Conservation (phyloP, 37 sponge, comb jelly and placozoan species). For the Amphimedon queenslandica region DNA sequence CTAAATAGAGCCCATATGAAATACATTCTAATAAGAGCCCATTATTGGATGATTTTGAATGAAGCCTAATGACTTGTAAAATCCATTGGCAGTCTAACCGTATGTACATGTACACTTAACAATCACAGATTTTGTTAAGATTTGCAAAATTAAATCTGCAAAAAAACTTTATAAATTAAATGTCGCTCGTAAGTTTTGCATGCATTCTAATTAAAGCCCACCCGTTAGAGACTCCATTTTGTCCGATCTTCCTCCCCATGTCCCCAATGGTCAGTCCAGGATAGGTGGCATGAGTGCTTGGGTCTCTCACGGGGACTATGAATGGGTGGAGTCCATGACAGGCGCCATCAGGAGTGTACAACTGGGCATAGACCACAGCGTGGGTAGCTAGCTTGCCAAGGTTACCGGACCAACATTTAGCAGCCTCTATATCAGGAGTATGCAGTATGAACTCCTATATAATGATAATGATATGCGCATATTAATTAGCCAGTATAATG, state of each 20-base stretch:
- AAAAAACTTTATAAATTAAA: not conserved
- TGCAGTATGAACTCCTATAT: slow-evolving; percentile 86
- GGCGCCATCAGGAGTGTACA: slow-evolving; percentile 81
- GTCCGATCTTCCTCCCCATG: slow-evolving; percentile 91
- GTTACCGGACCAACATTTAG: slow-evolving; percentile 93
- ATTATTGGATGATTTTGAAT: too few species aligned
- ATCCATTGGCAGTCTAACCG: too few species aligned
- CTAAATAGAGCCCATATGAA: too few species aligned
- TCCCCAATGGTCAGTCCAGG: slow-evolving; percentile 94
- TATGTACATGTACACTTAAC: not conserved
- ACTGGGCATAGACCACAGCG: slow-evolving; percentile 86
- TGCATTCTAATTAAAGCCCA: slow-evolving; percentile 14
- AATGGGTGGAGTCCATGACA: slow-evolving; percentile 94
- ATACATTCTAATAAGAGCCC: too few species aligned
- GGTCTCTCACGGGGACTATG: slow-evolving; percentile 88
- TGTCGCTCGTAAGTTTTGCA: too few species aligned
- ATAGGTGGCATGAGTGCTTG: slow-evolving; percentile 34
- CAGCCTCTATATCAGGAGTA: slow-evolving; percentile 92
- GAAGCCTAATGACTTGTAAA: too few species aligned
- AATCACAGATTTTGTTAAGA: not conserved
- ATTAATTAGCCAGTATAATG: too few species aligned
- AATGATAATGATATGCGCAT: too few species aligned
- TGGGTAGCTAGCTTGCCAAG: slow-evolving; percentile 86
- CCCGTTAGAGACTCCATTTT: slow-evolving; percentile 89
- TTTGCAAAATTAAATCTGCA: not conserved